Evolutionary conservation across 2,888 invertebrate genomes (phyloP), one percentile per base, ranked within the genome.

Genomic region (Stratiomys singularior): DNA sequence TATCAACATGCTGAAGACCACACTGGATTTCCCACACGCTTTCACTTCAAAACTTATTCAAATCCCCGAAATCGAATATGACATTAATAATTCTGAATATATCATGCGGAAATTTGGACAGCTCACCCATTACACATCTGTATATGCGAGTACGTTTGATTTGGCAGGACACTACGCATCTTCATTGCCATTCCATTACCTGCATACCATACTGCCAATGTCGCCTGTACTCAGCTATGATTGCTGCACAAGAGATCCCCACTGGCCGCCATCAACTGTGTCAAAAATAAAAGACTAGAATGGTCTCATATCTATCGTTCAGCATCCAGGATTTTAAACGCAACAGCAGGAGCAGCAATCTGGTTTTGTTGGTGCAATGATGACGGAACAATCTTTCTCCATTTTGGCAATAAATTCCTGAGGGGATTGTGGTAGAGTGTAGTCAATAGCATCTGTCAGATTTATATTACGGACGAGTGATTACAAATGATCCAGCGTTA

Each of bases 361-460:
- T 21, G 60, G 25, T 13, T 60, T 25, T 13, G 60, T 60, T 25
- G 52, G 52, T 52, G n/a, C 18, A 52, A 37, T 37, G 37, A 37
- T 37, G 37, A 37, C 37, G 3, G 37, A 37, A 37, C 37, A 5
- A 52, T 13, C 52, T 23, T 23, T 23, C 25, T 21, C 60, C 7
- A 1, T 60, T 60, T 13, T 25, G 18, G 25, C 18, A 21, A 1
- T 60, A 60, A 25, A 60, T 60, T 25, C 60, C 60, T 11, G 60
- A 7, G 25, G 25, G 60, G 9, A 13, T 1, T 60, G 60, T 60
- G 60, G 23, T 4, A 4, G 13, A 25, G 60, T 25, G 23, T 60
- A 60, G 60, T 60, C 60, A 60, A 60, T 44, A 67, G 44, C 44
- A 67, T 67, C 67, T 67, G 67, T 67, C 67, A 46, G 44, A 67